A percentile compares a stretch with the other conserved stretches of the same genome.
Conservation (phyloP, 2,888 invertebrate genomes). For the Morpho achilles region DNA sequence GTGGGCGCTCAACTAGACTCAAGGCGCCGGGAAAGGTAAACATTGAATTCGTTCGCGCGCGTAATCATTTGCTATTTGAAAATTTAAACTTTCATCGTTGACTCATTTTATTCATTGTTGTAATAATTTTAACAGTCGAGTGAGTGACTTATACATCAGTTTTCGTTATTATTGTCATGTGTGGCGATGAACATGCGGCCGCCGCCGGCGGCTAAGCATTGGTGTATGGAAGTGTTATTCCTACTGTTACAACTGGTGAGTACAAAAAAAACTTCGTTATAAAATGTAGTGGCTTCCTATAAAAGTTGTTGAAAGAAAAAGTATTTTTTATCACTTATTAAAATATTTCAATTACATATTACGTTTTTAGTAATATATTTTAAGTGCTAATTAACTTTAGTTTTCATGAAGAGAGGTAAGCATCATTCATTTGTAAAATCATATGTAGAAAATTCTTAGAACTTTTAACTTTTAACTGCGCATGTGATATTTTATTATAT, state of each 20-base stretch:
- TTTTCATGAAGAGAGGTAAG: no score
- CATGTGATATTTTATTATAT: no score
- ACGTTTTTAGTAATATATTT: no score
- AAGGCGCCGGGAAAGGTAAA: slow-evolving; percentile 34
- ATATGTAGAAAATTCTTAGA: no score
- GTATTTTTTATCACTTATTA: no score
- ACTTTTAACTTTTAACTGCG: no score
- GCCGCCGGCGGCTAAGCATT: slow-evolving; percentile 55
- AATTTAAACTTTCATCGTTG: slow-evolving; percentile 6
- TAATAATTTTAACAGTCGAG: slow-evolving; percentile 10
- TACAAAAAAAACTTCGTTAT: neutral
- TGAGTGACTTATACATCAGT: slow-evolving; percentile 22
- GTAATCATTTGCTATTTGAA: slow-evolving; percentile 23
- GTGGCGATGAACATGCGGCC: slow-evolving; percentile 48
- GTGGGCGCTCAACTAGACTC: slow-evolving; percentile 32
- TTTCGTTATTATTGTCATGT: slow-evolving; percentile 47
- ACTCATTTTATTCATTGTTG: slow-evolving; percentile 3
- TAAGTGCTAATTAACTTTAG: no score
- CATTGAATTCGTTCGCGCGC: slow-evolving; percentile 35
- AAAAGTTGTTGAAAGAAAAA: no score
- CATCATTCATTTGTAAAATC: no score
- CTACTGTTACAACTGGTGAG: slow-evolving; percentile 56
- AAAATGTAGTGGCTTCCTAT: neutral
- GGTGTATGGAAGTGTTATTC: slow-evolving; percentile 37
- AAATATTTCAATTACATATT: no score